Percentiles rank a stretch among this genome's conserved stretches.
Evolutionary conservation across 2,888 invertebrate species (phyloP).

Genomic region (Tiliacea aurago): DNA sequence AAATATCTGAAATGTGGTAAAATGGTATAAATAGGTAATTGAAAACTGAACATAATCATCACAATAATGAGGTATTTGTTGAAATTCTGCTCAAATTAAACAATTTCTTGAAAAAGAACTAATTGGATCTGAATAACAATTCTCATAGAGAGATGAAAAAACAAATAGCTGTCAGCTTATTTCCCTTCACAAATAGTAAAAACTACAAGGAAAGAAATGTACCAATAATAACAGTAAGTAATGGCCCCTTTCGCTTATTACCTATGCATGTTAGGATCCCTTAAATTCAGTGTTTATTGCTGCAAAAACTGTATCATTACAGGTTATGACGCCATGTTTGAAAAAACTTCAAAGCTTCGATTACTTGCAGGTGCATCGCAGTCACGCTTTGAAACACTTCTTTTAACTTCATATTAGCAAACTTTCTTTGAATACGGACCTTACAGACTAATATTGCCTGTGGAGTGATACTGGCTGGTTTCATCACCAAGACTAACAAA

Average conservation of each 20-base stretch:
- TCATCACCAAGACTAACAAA: background rate
- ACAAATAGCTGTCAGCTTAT: background rate
- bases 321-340: slow-evolving; percentile 19
- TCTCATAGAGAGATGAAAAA: background rate
- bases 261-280: slow-evolving; percentile 47
- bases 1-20: background rate
- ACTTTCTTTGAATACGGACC: background rate
- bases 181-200: slow-evolving; percentile 5
- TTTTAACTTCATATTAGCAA: background rate
- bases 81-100: background rate
- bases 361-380: slow-evolving; percentile 29
- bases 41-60: background rate
- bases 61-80: background rate
- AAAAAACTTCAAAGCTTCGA: slow-evolving; percentile 36
- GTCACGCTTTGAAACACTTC: slow-evolving; percentile 36
- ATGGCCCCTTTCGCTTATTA: slow-evolving; percentile 19
- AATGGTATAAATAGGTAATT: background rate
- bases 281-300: slow-evolving; percentile 49
- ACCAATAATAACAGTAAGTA: slow-evolving; percentile 10
- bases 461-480: background rate
- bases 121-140: background rate
- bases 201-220: slow-evolving; percentile 6
- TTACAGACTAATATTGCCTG: background rate
- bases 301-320: slow-evolving; percentile 33
- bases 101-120: background rate